Conservation (phyloP, 2,113 vertebrate genomes). For the Boulengeromyrus knoepffleri region DNA sequence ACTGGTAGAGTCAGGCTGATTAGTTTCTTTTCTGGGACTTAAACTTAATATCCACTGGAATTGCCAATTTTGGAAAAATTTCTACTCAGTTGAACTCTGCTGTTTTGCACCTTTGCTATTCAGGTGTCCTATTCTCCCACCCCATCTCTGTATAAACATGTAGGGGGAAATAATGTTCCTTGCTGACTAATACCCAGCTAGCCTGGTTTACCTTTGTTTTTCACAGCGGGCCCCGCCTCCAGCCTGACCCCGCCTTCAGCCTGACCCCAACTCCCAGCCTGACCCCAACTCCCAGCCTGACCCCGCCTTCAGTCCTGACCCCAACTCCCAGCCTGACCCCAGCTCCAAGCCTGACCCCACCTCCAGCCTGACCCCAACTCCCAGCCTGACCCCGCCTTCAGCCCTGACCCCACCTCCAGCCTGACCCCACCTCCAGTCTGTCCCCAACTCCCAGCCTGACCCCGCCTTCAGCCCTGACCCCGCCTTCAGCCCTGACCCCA, state of each 20-base stretch:
- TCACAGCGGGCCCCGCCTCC: background rate
- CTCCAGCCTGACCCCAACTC: too few species aligned
- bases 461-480: too few species aligned
- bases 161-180: background rate
- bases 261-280: background rate
- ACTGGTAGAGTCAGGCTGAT: background rate
- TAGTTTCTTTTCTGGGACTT: background rate
- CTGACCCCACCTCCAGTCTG: too few species aligned
- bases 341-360: too few species aligned
- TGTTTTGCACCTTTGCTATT: background rate
- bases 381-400: too few species aligned
- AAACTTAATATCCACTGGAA: background rate
- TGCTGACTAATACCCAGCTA: background rate
- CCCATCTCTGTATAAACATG: background rate
- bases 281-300: accelerated
- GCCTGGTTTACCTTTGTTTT: background rate
- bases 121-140: background rate
- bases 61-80: slow-evolving; percentile 40
- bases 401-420: background rate
- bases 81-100: slow-evolving; percentile 14
- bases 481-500: background rate
- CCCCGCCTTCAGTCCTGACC: too few species aligned
- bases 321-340: too few species aligned
- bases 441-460: too few species aligned
- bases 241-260: too few species aligned